phyloP scores from a whole-genome alignment of 2,113 vertebrate genomes.

The Acrocephalus arundinaceus region DNA sequence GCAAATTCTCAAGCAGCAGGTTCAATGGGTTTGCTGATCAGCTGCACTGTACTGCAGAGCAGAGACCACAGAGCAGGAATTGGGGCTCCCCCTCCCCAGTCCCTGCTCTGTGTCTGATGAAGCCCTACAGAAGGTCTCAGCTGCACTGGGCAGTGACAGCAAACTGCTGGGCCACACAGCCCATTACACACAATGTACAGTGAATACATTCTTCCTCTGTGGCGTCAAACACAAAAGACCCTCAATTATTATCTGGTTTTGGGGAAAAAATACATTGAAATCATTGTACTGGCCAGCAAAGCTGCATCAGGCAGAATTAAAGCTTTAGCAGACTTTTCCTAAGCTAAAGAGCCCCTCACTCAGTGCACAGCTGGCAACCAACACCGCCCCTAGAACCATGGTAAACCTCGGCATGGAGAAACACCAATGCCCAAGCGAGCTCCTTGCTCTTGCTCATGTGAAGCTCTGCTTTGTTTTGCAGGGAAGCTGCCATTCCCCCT shows the following conservation, averaged over 20 bases:
- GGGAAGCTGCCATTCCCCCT: neutral
- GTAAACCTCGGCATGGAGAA: neutral
- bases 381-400: rapidly evolving
- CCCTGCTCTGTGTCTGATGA: neutral
- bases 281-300: neutral
- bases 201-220: neutral
- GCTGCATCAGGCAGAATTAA: neutral
- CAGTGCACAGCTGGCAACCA: neutral
- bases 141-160: neutral
- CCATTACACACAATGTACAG: neutral
- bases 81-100: neutral
- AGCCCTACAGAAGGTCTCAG: neutral
- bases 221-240: neutral
- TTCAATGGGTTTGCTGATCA: neutral
- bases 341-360: neutral
- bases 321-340: neutral
- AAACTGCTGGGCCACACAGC: neutral
- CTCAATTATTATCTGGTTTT: neutral
- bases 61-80: neutral
- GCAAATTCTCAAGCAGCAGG: neutral
- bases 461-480: neutral
- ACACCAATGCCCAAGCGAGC: neutral
- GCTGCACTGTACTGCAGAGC: neutral
- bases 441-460: neutral
- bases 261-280: neutral